A percentile compares a stretch with the other conserved stretches of the same genome.
Evolutionary conservation across 2,888 invertebrate species (phyloP).

Genomic region (Nineta flava): DNA sequence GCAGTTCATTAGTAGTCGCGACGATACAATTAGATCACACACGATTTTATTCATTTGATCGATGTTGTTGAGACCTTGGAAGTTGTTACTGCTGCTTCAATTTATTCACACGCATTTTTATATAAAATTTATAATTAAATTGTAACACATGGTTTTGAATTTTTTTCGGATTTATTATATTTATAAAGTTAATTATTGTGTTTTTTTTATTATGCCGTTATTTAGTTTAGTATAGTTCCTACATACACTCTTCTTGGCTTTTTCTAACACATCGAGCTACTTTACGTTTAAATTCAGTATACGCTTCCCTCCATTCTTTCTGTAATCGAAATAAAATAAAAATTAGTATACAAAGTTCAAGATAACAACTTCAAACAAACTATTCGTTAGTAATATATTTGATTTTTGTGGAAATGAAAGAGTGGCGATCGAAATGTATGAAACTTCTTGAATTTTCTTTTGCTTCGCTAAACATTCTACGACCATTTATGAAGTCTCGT

Average conservation of each 20-base stretch:
- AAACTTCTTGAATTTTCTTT: too few species aligned
- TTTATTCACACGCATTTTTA: constrained; percentile 4
- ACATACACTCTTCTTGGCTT: constrained; percentile 97
- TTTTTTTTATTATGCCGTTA: constrained; percentile 5
- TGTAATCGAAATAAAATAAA: constrained; percentile 30
- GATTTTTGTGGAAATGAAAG: too few species aligned
- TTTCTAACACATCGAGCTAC: constrained; percentile 95
- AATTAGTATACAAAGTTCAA: neutral
- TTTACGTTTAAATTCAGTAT: constrained; percentile 93
- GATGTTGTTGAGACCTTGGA: constrained; percentile 1
- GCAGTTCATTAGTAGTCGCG: too few species aligned
- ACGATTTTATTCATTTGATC: neutral
- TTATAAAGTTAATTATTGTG: neutral
- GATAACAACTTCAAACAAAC: too few species aligned
- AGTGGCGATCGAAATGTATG: too few species aligned
- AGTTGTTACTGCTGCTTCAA: neutral
- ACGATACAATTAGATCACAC: neutral
- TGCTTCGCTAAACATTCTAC: too few species aligned
- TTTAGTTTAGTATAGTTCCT: constrained; percentile 37
- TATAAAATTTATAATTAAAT: constrained; percentile 1
- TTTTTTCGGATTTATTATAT: constrained; percentile 5
- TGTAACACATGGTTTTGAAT: constrained; percentile 6
- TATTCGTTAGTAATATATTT: too few species aligned
- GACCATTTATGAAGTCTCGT: too few species aligned
- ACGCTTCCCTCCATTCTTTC: constrained; percentile 99